These are phyloP conservation scores for Lypha dubia DNA, from an alignment of 2,888 invertebrate genomes.

Conservation along the genomic window DNA sequence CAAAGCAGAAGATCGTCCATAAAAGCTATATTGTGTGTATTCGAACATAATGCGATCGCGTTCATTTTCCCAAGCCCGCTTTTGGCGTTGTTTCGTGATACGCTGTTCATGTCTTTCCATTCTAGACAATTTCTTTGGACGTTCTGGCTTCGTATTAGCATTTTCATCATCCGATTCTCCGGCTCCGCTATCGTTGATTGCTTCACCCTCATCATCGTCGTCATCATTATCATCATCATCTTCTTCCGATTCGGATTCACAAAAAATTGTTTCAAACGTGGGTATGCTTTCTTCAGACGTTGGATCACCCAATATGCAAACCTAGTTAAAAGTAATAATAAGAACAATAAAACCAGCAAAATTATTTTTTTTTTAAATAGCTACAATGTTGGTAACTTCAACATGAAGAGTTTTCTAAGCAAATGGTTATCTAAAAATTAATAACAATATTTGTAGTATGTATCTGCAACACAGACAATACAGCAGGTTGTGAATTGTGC, in stretches of 20 bases:
- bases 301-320: slow-evolving; percentile 81
- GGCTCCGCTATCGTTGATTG: slow-evolving; percentile 76
- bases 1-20: slow-evolving; percentile 88
- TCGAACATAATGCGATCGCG: slow-evolving; percentile 93
- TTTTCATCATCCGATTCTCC: slow-evolving; percentile 80
- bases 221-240: too few species aligned
- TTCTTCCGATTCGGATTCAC: slow-evolving; percentile 86
- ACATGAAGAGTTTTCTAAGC: too few species aligned
- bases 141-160: slow-evolving; percentile 82
- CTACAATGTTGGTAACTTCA: too few species aligned
- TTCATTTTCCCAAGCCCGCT: slow-evolving; percentile 92
- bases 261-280: slow-evolving; percentile 93
- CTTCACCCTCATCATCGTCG: slow-evolving; percentile 84
- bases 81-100: slow-evolving; percentile 86
- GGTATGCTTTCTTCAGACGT: slow-evolving; percentile 90
- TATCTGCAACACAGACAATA: too few species aligned
- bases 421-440: too few species aligned
- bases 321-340: slow-evolving; percentile 71
- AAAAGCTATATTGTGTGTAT: slow-evolving; percentile 95
- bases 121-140: slow-evolving; percentile 77
- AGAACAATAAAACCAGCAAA: slow-evolving; percentile 6
- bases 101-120: slow-evolving; percentile 85
- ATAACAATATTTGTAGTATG: too few species aligned
- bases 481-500: too few species aligned
- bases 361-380: too few species aligned